Percentiles rank a stretch among this genome's conserved stretches.
These are phyloP conservation scores for Brachirus orientalis DNA, from an alignment of 2,113 vertebrate species.

Conservation along the genomic window DNA sequence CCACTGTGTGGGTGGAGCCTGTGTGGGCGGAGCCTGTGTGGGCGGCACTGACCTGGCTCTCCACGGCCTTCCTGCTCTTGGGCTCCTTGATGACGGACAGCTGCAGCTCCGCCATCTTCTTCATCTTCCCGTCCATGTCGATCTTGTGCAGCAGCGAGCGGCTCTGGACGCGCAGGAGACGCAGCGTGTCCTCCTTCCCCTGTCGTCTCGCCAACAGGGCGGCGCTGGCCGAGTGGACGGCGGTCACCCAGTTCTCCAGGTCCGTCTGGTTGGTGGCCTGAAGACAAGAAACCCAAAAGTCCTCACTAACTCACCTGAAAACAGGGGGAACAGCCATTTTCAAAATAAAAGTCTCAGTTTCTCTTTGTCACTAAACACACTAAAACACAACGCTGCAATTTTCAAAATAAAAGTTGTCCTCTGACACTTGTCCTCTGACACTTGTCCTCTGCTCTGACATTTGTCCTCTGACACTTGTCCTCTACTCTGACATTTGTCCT, in stretches of 20 bases:
- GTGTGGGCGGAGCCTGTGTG: too few relatives aligned
- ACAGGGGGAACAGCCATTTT: not conserved
- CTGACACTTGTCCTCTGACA: too few relatives aligned
- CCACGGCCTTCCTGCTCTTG: conserved; percentile 91
- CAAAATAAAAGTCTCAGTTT: too few relatives aligned
- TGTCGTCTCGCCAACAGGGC: conserved; percentile 89
- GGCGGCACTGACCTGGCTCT: conserved; percentile 86
- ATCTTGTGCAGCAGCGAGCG: conserved; percentile 90
- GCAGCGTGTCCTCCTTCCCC: conserved; percentile 90
- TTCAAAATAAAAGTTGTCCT: too few relatives aligned
- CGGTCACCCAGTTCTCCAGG: conserved; percentile 95
- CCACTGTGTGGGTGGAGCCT: too few relatives aligned
- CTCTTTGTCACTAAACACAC: too few relatives aligned
- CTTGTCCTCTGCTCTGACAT: too few relatives aligned
- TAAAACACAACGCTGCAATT: too few relatives aligned
- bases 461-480: too few relatives aligned
- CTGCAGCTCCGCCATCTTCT: conserved; percentile 95
- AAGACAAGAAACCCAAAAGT: not conserved
- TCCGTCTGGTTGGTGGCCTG: conserved; percentile 93
- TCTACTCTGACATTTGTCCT: too few relatives aligned
- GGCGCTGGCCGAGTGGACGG: conserved; percentile 92
- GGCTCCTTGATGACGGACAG: conserved; percentile 89
- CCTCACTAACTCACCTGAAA: not conserved
- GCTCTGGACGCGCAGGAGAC: conserved; percentile 87
- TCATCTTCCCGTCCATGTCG: conserved; percentile 96